Evolutionary conservation across 2,113 vertebrate genomes (phyloP).

Genomic region (Myocastor coypus): DNA sequence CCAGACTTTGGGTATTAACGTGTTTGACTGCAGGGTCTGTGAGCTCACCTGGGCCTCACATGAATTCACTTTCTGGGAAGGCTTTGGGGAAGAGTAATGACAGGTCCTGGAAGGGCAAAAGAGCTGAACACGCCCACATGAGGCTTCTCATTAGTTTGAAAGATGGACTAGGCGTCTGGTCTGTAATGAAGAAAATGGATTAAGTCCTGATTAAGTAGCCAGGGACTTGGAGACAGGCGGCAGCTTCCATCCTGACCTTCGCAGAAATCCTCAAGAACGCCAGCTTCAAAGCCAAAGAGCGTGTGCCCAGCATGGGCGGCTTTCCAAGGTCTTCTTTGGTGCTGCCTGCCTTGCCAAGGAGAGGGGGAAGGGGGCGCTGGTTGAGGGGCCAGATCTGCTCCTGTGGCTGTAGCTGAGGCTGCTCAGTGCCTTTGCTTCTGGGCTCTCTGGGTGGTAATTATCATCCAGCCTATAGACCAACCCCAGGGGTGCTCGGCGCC

Average conservation of each 20-base stretch:
- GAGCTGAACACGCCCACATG: conserved; percentile 18
- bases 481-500: not conserved
- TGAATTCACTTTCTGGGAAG: not conserved
- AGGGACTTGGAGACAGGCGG: not conserved
- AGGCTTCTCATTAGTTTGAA: conserved; percentile 75
- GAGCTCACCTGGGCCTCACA: not conserved
- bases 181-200: conserved; percentile 57
- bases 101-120: not conserved
- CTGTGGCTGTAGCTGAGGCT: not conserved
- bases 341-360: not conserved
- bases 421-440: not conserved
- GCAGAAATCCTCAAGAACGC: not conserved
- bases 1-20: not conserved
- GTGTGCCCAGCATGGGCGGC: not conserved
- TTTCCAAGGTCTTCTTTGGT: not conserved
- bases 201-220: conserved; percentile 70
- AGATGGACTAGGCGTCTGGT: conserved; percentile 45
- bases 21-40: fast-evolving
- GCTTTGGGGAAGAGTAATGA: conserved; percentile 51
- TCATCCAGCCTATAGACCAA: fast-evolving
- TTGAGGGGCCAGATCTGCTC: not conserved
- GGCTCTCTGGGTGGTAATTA: not conserved
- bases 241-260: not conserved
- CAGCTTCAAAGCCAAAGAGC: not conserved
- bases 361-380: fast-evolving